These are phyloP conservation scores for Nectonema munidae DNA, from an alignment of 2,888 invertebrate genomes.

Conservation along the genomic window DNA sequence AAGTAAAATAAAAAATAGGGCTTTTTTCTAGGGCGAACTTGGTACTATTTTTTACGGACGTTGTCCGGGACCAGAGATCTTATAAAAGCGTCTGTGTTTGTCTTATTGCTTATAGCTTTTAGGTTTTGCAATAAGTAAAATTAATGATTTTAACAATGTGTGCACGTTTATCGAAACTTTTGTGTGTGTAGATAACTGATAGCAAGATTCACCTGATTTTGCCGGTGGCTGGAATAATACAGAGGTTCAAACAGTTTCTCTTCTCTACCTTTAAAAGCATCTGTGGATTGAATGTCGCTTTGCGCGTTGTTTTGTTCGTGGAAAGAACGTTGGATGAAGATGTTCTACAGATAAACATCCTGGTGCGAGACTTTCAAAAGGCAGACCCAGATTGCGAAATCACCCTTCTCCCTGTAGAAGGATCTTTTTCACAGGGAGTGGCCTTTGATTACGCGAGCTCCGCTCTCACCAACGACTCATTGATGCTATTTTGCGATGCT, in stretches of 20 bases:
- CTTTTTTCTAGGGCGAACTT: too few relatives aligned
- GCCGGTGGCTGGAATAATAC: background rate
- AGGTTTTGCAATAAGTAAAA: background rate
- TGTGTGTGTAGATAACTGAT: too few relatives aligned
- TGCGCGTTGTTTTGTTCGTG: background rate
- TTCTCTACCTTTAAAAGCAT: background rate
- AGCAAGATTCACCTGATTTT: background rate
- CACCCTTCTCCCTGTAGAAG: slow-evolving; percentile 11
- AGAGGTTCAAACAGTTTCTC: background rate
- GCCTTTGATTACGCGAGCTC: slow-evolving; percentile 31
- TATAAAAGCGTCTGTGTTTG: too few relatives aligned
- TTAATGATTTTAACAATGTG: background rate
- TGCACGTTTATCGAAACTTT: too few relatives aligned
- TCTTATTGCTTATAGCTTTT: background rate
- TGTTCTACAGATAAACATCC: background rate
- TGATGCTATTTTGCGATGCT: slow-evolving; percentile 70
- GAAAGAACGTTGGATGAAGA: background rate
- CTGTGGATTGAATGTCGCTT: background rate
- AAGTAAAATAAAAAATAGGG: too few relatives aligned
- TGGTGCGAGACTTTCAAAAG: slow-evolving; percentile 6
- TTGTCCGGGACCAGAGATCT: too few relatives aligned
- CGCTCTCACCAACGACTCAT: slow-evolving; percentile 29
- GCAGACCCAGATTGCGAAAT: background rate
- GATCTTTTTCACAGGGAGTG: slow-evolving; percentile 40
- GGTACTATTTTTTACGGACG: too few relatives aligned